A percentile compares a stretch with the other conserved stretches of the same genome.
These are phyloP conservation scores for Lathamus discolor DNA, from an alignment of 2,113 vertebrate genomes.

Conservation along the genomic window DNA sequence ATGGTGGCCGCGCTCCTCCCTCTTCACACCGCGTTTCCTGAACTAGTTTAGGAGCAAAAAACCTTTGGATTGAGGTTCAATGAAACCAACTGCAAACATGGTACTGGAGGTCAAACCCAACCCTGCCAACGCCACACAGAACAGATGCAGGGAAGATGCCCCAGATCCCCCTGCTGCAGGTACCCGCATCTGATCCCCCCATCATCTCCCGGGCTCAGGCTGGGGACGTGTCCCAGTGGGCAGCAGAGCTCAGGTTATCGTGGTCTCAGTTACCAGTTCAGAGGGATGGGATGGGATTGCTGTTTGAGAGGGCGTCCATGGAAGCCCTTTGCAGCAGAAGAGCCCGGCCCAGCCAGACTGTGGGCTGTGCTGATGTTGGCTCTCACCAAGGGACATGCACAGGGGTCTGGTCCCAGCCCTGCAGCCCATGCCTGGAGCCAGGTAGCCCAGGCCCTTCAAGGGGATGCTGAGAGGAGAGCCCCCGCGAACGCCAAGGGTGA, in stretches of 20 bases:
- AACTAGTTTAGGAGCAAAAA: neutral
- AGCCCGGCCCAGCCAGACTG: accelerated
- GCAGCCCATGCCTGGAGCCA: neutral
- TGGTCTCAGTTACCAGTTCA: neutral
- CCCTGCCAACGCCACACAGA: neutral
- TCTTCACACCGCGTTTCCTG: accelerated
- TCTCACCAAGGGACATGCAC: accelerated
- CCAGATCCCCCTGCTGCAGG: accelerated
- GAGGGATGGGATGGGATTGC: neutral
- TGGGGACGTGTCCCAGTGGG: accelerated
- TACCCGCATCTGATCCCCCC: accelerated
- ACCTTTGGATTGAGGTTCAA: neutral
- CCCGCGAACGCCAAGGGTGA: accelerated
- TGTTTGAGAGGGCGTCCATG: accelerated
- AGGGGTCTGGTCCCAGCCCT: neutral
- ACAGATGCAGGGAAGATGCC: neutral
- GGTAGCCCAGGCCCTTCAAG: neutral
- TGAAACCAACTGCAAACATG: accelerated
- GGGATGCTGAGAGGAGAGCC: accelerated
- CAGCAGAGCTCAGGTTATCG: neutral
- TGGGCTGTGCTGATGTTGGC: neutral
- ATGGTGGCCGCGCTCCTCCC: accelerated
- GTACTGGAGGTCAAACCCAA: neutral
- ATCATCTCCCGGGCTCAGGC: neutral
- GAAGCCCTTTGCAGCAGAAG: neutral